These are phyloP conservation scores for Pteropus rufus DNA, from an alignment of 2,797 vertebrate species.

Conservation along the genomic window DNA sequence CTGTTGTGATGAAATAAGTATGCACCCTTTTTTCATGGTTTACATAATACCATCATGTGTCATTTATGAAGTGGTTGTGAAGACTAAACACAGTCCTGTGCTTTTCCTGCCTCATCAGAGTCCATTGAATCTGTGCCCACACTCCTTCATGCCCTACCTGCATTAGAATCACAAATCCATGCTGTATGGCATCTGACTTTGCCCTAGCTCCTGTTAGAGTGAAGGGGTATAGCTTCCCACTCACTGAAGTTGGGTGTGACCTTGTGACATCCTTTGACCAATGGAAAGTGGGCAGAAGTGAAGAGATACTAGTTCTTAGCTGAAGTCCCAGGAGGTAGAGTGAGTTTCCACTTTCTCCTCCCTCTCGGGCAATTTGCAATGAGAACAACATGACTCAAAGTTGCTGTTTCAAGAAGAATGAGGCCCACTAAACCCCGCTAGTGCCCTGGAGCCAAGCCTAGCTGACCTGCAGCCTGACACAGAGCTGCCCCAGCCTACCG, in stretches of 20 bases:
- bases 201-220: neutral
- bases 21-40: neutral
- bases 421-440: neutral
- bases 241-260: rapidly evolving
- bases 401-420: neutral
- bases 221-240: neutral
- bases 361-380: too few species aligned
- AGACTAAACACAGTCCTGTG: neutral
- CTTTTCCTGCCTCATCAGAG: neutral
- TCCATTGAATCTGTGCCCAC: neutral
- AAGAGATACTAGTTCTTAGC: neutral
- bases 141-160: neutral
- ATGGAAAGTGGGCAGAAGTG: neutral
- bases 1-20: neutral
- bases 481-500: neutral
- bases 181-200: neutral
- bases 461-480: neutral
- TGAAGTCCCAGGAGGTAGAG: neutral
- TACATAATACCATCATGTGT: neutral
- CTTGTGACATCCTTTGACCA: neutral
- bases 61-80: neutral
- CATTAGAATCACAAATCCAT: neutral
- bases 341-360: neutral
- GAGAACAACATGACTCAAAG: neutral
- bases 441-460: neutral